phyloP scores from a whole-genome alignment of 2,888 invertebrate genomes.

The Amphipyra berbera region DNA sequence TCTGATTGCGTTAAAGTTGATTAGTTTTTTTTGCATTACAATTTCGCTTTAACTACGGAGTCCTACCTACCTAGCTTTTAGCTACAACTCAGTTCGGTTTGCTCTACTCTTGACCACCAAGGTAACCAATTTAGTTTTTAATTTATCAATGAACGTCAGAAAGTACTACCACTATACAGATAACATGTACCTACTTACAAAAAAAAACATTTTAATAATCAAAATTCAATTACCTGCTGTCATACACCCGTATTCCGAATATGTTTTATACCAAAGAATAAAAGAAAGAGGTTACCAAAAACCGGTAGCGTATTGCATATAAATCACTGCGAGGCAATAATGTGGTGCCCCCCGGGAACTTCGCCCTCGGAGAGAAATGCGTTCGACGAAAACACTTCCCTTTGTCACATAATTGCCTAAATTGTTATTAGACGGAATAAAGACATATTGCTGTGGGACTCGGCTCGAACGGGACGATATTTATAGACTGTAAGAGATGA shows the following conservation, averaged over 20 bases:
- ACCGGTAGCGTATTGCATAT: slow-evolving; percentile 77
- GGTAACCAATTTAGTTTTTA: too few relatives aligned
- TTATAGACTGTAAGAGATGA: slow-evolving; percentile 85
- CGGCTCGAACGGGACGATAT: slow-evolving; percentile 65
- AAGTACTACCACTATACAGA: too few relatives aligned
- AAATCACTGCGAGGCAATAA: slow-evolving; percentile 87
- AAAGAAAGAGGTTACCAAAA: slow-evolving; percentile 65
- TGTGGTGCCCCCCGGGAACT: slow-evolving; percentile 78
- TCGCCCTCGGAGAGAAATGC: slow-evolving; percentile 74
- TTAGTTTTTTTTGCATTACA: slow-evolving; percentile 14
- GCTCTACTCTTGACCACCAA: too few relatives aligned
- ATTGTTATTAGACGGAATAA: slow-evolving; percentile 90
- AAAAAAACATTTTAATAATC: slow-evolving; percentile 12
- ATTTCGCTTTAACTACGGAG: slow-evolving; percentile 1
- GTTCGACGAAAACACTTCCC: slow-evolving; percentile 84
- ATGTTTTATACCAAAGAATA: slow-evolving; percentile 40
- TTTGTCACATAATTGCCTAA: slow-evolving; percentile 89
- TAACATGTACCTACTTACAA: too few relatives aligned
- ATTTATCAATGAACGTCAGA: too few relatives aligned
- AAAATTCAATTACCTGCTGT: slow-evolving; percentile 43
- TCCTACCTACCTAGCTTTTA: too few relatives aligned
- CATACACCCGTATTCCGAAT: slow-evolving; percentile 24
- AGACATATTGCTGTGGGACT: slow-evolving; percentile 85
- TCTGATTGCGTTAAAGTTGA: slow-evolving; percentile 22
- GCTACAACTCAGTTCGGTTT: too few relatives aligned